Evolutionary conservation across 2,888 invertebrate genomes (phyloP), one percentile per base, ranked within the genome.

Genomic region (Gnatocerus cornutus): DNA sequence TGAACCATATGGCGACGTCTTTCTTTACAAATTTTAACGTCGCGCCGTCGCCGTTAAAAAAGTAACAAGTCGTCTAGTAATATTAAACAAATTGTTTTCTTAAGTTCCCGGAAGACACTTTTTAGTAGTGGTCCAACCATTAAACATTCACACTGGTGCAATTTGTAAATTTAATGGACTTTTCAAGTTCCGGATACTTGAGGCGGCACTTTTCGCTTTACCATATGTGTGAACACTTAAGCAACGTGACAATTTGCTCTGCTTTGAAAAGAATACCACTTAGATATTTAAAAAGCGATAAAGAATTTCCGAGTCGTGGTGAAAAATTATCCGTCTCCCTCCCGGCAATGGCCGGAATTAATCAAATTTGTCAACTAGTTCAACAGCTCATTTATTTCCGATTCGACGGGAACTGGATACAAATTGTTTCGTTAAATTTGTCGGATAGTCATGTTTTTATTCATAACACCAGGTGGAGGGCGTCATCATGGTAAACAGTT

Each of bases 381-480:
- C 67, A 70, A 67, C 70, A 70, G 56, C 61, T 70, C 67, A 70
- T 70, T 70, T 70, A 50, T 70, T 70, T 67, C 50, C 43, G 48
- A 21, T 67, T 33, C 14, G 33, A 30, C 29, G 43, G 69, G 53
- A 48, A 43, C 61, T 48, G 64, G 65, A 67, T 71, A 71, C 69
- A 69, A 71, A 69, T 69, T 61, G 66, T 66, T 67, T 58, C 29
- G 63, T 68, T 63, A 63, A 55, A 14, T 43, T 61, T 67, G 74
- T 74, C 75, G 67, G 56, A 68, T 72, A 72, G 68, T 45, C 66
- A 52, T 74, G 74, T 74, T 73, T 76, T 75, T 76, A 75, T 75
- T 75, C 73, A 76, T 73, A 76, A 76, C 73, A 75, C 72, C 74
- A 75, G 75, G 76, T 75, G 75, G 62, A 29, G 9, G 56, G 33